Percentiles rank a stretch among this genome's conserved stretches.
phyloP scores from a whole-genome alignment of 2,797 vertebrate genomes.

The Enteromius trimaculatus region DNA sequence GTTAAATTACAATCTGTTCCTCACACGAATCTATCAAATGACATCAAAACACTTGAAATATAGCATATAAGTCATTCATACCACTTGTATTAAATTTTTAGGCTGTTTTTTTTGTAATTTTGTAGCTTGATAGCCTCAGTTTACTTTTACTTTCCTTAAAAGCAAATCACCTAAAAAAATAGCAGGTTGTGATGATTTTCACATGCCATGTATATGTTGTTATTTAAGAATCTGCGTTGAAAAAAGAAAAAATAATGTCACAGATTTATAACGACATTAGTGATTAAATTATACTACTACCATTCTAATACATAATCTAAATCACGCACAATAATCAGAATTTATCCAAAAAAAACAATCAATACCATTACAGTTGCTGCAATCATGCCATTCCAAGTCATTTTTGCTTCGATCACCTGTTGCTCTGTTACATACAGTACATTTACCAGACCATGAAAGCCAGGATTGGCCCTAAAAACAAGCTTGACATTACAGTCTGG shows the following conservation, averaged over 20 bases:
- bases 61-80: background rate
- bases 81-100: background rate
- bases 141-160: background rate
- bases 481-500: constrained; percentile 25
- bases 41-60: background rate
- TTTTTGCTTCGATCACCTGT: constrained; percentile 21
- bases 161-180: background rate
- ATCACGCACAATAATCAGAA: background rate
- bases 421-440: constrained; percentile 23
- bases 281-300: background rate
- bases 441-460: constrained; percentile 53
- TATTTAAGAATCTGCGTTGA: too few relatives aligned
- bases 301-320: background rate
- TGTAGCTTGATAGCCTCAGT: background rate
- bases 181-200: too few relatives aligned
- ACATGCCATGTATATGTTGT: too few relatives aligned
- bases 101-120: background rate
- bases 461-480: constrained; percentile 43
- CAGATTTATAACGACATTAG: background rate
- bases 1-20: background rate
- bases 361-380: background rate
- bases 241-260: too few relatives aligned
- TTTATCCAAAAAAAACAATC: background rate
- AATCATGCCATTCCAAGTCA: constrained; percentile 19
- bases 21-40: background rate